Evolutionary conservation across 2,888 invertebrate species (phyloP).

Genomic region (Himalopsyche anomala): DNA sequence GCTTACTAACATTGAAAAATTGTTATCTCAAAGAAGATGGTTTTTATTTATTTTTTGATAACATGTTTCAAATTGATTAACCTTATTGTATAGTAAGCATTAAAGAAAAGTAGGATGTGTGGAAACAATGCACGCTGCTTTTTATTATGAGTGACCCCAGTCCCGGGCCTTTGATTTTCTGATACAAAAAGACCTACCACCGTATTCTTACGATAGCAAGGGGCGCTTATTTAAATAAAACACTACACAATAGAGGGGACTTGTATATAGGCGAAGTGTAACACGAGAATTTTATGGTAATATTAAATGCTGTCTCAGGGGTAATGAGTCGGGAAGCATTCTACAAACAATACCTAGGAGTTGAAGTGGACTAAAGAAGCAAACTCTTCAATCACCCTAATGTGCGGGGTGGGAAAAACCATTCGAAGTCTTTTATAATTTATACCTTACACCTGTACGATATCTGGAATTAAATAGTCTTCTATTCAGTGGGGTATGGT

Average conservation of each 20-base stretch:
- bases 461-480: conserved; percentile 35
- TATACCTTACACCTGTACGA: conserved; percentile 47
- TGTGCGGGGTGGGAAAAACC: conserved; percentile 57
- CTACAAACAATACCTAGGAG: conserved; percentile 49
- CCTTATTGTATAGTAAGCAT: no score
- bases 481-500: conserved; percentile 7
- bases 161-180: background rate
- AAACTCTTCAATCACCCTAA: conserved; percentile 62
- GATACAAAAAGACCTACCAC: background rate
- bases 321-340: conserved; percentile 60
- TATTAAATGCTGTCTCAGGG: conserved; percentile 57
- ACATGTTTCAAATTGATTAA: no score
- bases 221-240: conserved; percentile 38
- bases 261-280: background rate
- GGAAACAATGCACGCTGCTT: no score
- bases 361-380: conserved; percentile 59
- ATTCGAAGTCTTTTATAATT: conserved; percentile 57
- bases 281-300: conserved; percentile 52
- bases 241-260: conserved; percentile 3
- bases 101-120: no score
- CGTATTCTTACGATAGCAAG: background rate
- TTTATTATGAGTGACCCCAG: no score
- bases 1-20: no score
- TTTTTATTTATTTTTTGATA: no score
- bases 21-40: no score